Evolutionary conservation across 2,113 vertebrate genomes (phyloP).

Genomic region (Mormyrus lacerda): DNA sequence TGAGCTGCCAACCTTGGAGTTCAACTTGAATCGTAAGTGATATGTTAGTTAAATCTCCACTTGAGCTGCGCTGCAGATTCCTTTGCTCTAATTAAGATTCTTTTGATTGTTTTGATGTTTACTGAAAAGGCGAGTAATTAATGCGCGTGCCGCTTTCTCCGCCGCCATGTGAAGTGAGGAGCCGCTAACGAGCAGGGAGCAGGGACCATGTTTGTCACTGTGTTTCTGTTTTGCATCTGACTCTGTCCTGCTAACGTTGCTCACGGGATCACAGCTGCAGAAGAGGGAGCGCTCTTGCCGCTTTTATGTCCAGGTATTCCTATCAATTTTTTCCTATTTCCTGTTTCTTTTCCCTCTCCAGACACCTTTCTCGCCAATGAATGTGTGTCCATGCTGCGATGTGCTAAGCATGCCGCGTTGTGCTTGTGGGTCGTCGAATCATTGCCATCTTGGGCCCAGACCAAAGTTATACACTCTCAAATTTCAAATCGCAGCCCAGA

Average conservation of each 20-base stretch:
- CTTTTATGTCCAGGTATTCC: slow-evolving; percentile 95
- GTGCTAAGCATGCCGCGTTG: slow-evolving; percentile 3
- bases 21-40: slow-evolving; percentile 14
- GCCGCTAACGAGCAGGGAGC: slow-evolving; percentile 13
- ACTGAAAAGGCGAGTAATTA: slow-evolving; percentile 18
- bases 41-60: slow-evolving; percentile 30
- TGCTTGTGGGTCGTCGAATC: background rate
- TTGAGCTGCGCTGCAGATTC: slow-evolving; percentile 20
- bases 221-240: slow-evolving; percentile 6
- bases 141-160: background rate
- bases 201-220: background rate
- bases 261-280: slow-evolving; percentile 87
- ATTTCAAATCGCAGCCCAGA: background rate
- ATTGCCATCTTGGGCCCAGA: slow-evolving; percentile 16
- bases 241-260: slow-evolving; percentile 55
- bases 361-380: background rate
- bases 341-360: slow-evolving; percentile 17
- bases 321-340: background rate
- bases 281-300: slow-evolving; percentile 98
- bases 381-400: background rate
- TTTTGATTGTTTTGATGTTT: slow-evolving; percentile 20
- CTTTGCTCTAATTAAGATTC: slow-evolving; percentile 36
- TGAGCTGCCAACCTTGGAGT: slow-evolving; percentile 31
- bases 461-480: background rate
- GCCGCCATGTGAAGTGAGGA: slow-evolving; percentile 7